A percentile compares a stretch with the other conserved stretches of the same genome.
Evolutionary conservation across 2,888 invertebrate genomes (phyloP).

Genomic region (Diarsia mendica): DNA sequence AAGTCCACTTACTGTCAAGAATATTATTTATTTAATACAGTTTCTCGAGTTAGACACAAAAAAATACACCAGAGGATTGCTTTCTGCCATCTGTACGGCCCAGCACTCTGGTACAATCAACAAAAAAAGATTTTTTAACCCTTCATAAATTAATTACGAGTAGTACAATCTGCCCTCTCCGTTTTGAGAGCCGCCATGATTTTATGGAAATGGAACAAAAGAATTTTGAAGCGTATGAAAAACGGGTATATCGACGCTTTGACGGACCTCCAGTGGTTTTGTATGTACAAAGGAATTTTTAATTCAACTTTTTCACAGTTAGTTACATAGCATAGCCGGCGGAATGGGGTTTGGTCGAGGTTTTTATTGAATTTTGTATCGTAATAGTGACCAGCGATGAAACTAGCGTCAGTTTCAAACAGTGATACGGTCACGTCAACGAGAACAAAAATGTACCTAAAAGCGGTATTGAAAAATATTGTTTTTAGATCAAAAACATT

Average conservation of each 20-base stretch:
- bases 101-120: slow-evolving; percentile 27
- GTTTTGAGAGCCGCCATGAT: slow-evolving; percentile 38
- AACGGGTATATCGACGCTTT: slow-evolving; percentile 54
- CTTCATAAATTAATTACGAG: slow-evolving; percentile 57
- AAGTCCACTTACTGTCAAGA: slow-evolving; percentile 25
- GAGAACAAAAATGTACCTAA: background rate
- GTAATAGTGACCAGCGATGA: slow-evolving; percentile 36
- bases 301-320: slow-evolving; percentile 65
- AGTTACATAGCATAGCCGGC: slow-evolving; percentile 48
- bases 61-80: background rate
- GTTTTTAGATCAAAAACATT: background rate
- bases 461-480: background rate
- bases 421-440: slow-evolving; percentile 18
- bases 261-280: slow-evolving; percentile 39
- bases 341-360: slow-evolving; percentile 45
- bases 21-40: slow-evolving; percentile 25
- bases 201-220: slow-evolving; percentile 50
- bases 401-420: slow-evolving; percentile 23
- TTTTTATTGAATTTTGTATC: slow-evolving; percentile 63
- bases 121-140: slow-evolving; percentile 40
- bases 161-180: slow-evolving; percentile 29
- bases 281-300: slow-evolving; percentile 62
- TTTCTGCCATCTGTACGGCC: slow-evolving; percentile 7
- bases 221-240: slow-evolving; percentile 46
- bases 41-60: slow-evolving; percentile 1